Conservation (phyloP, 2,113 vertebrate species). For the Paradisaea rubra region DNA sequence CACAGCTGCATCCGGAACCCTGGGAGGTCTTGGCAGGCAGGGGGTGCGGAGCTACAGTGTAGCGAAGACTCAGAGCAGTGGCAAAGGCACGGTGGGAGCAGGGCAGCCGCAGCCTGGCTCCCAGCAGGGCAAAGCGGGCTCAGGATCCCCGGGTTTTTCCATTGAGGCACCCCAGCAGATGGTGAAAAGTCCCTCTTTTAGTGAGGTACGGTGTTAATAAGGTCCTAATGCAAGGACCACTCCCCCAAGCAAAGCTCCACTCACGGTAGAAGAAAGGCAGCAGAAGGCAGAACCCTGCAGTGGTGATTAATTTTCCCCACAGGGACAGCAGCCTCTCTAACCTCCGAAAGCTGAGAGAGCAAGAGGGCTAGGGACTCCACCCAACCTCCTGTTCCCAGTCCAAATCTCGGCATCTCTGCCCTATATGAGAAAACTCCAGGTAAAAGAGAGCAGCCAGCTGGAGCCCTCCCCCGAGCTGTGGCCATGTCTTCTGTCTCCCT, state of each 20-base stretch:
- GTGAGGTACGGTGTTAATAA: background rate
- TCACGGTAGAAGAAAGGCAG: background rate
- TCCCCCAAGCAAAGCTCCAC: background rate
- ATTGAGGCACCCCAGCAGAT: background rate
- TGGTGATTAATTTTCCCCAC: too few relatives aligned
- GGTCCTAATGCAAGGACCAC: background rate
- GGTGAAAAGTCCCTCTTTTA: background rate
- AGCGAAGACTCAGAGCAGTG: background rate
- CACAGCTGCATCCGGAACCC: background rate
- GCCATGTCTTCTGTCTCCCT: background rate
- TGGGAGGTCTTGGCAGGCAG: background rate
- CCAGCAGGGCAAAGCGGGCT: background rate
- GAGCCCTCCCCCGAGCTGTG: background rate
- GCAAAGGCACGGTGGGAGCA: too few relatives aligned
- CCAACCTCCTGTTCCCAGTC: background rate
- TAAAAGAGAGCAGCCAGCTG: background rate
- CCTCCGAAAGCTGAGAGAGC: too few relatives aligned
- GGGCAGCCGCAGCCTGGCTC: accelerated
- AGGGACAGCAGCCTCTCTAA: too few relatives aligned
- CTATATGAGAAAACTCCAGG: background rate
- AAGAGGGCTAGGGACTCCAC: too few relatives aligned
- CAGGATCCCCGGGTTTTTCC: background rate
- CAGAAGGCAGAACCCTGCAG: too few relatives aligned
- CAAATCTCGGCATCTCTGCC: background rate
- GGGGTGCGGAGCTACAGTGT: background rate